phyloP scores from a whole-genome alignment of 1,140 invertebrate species.

The Anoplophora glabripennis region DNA sequence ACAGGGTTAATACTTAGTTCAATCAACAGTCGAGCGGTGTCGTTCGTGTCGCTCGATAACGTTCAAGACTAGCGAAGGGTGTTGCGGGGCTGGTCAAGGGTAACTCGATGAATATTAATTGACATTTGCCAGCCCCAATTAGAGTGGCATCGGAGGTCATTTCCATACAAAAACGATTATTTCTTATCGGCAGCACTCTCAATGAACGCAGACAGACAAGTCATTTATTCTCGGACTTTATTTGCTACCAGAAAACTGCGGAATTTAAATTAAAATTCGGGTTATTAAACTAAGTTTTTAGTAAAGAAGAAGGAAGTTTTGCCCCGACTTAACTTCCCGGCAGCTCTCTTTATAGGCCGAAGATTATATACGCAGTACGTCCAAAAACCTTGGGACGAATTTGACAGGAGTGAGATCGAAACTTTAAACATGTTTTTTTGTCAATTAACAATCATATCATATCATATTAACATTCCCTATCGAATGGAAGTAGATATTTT shows the following conservation, averaged over 20 bases:
- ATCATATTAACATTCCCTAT: too few relatives aligned
- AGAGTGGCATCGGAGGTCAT: constrained; percentile 24
- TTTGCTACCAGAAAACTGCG: constrained; percentile 14
- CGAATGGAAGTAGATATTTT: too few relatives aligned
- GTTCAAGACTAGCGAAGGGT: constrained; percentile 18
- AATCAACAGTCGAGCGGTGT: not conserved
- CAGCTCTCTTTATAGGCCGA: too few relatives aligned
- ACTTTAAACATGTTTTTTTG: too few relatives aligned
- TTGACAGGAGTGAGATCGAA: too few relatives aligned
- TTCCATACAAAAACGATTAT: constrained; percentile 38
- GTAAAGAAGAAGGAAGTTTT: too few relatives aligned
- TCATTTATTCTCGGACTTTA: constrained; percentile 14
- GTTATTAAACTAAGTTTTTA: too few relatives aligned
- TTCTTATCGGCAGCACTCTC: constrained; percentile 27
- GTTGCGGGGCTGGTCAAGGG: constrained; percentile 21
- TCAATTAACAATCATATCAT: too few relatives aligned
- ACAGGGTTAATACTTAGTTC: not conserved
- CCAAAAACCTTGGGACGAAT: too few relatives aligned
- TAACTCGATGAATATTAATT: constrained; percentile 36
- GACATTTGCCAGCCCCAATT: constrained; percentile 32
- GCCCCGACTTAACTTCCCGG: too few relatives aligned
- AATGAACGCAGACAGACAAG: constrained; percentile 16
- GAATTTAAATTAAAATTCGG: constrained; percentile 19
- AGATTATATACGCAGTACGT: too few relatives aligned
- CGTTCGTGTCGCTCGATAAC: constrained; percentile 12